Evolutionary conservation across 2,888 invertebrate genomes (phyloP), one percentile per base, ranked within the genome.

Genomic region (Drosophila paramelanica): DNA sequence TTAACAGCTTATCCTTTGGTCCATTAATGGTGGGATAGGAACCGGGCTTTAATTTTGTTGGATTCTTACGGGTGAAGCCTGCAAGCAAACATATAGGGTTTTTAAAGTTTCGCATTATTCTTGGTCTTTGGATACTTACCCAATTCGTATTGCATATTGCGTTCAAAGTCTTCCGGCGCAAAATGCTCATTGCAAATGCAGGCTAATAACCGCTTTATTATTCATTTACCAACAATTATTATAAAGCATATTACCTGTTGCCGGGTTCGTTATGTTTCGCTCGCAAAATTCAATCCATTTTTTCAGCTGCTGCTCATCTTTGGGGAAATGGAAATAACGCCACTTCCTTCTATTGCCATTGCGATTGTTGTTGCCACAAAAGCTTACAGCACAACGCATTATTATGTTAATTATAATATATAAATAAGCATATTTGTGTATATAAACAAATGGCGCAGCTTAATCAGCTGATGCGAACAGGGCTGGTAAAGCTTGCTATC

Each of bases 151-250:
- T 82, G 77, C 71, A 83, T 64, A 64, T 83, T 85, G 0, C 82
- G 55, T 39, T 82, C 70, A 51, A 82, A 82, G n/a, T 82, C 83
- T 1, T 72, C 64, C 1, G 72, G 25, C 0, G 59, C 50, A n/a
- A 84, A 84, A 36, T 86, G 83, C 8, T 67, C 69, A 45, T 81
- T 69, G 51, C 83, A 83, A 25, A 85, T 82, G 20, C 83, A 74
- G 25, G 81, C 79, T 79, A 33, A 11, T 6, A 39, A 52, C 17
- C 1, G 11, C 5, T 41, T 42, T 11, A 5, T 41, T 10, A 14
- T 56, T 42, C 7, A 38, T 31, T 14, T 33, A 23, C 33, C 0
- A 43, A n/a, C 3, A 25, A 20, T 41, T 46, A 1, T 56, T 47
- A n/a, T 10, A 46, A 11, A 43, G 11, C 3, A 33, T 39, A 5